Conservation (phyloP, 2,113 vertebrate genomes). For the Trematomus loennbergii region DNA sequence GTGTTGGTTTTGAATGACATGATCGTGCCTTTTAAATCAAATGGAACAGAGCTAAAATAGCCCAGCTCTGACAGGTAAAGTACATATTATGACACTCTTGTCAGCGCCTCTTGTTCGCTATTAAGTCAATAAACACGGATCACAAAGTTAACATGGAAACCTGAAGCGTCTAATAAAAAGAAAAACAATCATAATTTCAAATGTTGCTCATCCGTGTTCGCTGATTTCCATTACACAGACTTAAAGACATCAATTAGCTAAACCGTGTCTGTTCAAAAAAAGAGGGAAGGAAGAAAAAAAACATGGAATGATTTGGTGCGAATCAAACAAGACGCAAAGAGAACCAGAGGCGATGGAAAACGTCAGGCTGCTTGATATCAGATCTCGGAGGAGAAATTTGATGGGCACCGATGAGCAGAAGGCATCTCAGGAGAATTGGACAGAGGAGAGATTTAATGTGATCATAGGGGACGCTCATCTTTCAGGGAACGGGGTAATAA, state of each 20-base stretch:
- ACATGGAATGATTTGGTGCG: conserved; percentile 64
- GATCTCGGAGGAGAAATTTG: conserved; percentile 80
- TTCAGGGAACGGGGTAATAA: conserved; percentile 83
- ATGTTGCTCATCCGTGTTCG: conserved; percentile 56
- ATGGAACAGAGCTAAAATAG: conserved; percentile 43
- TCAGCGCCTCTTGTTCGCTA: conserved; percentile 68
- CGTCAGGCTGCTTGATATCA: conserved; percentile 78
- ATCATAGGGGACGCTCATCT: conserved; percentile 87
- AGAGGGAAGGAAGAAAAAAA: conserved; percentile 13
- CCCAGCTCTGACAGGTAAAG: conserved; percentile 46
- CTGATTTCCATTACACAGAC: conserved; percentile 76
- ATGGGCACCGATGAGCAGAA: conserved; percentile 82
- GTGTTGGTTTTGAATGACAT: conserved; percentile 9
- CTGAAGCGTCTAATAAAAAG: conserved; percentile 57
- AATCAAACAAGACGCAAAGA: conserved; percentile 71
- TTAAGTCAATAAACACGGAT: conserved; percentile 78
- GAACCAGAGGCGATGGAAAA: conserved; percentile 64
- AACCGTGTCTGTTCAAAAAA: conserved; percentile 39
- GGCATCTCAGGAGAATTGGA: conserved; percentile 82
- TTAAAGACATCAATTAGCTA: conserved; percentile 74
- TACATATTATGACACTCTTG: conserved; percentile 54
- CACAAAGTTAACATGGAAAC: conserved; percentile 73
- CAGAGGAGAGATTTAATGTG: conserved; percentile 85
- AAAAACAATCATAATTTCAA: conserved; percentile 71
- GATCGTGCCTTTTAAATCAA: conserved; percentile 38